Evolutionary conservation across 2,113 vertebrate species (phyloP).

Genomic region (Ceyx margarethae): DNA sequence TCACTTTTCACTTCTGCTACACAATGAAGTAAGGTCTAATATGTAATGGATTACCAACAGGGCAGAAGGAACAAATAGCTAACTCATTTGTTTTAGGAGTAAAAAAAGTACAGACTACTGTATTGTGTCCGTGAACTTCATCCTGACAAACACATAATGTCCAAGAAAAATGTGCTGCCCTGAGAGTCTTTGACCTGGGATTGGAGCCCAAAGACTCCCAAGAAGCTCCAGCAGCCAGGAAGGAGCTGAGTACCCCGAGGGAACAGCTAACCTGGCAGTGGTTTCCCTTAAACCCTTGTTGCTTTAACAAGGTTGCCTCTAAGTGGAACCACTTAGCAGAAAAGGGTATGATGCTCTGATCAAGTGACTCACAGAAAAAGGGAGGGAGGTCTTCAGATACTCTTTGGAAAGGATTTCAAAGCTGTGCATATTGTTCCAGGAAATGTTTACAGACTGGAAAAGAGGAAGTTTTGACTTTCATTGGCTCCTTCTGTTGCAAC

Average conservation of each 20-base stretch:
- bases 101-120: background rate
- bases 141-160: background rate
- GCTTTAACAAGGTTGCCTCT: slow-evolving; percentile 47
- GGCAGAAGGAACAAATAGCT: slow-evolving; percentile 21
- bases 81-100: slow-evolving; percentile 37
- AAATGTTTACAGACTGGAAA: slow-evolving; percentile 66
- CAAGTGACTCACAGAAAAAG: slow-evolving; percentile 50
- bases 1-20: background rate
- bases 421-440: slow-evolving; percentile 58
- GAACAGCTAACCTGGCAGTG: slow-evolving; percentile 29
- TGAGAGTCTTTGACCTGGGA: background rate
- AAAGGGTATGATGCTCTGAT: slow-evolving; percentile 43
- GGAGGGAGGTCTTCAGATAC: slow-evolving; percentile 50
- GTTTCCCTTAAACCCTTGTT: slow-evolving; percentile 26
- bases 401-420: slow-evolving; percentile 65
- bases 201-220: slow-evolving; percentile 57
- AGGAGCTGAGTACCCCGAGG: slow-evolving; percentile 6
- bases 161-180: slow-evolving; percentile 59
- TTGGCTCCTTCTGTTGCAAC: slow-evolving; percentile 51
- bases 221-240: slow-evolving; percentile 35
- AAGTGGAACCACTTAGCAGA: slow-evolving; percentile 17
- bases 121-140: slow-evolving; percentile 58
- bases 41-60: slow-evolving; percentile 30
- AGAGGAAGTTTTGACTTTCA: slow-evolving; percentile 64
- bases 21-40: slow-evolving; percentile 19